Base-by-base conservation (phyloP, 2,797 vertebrate species). In the Artibeus lituratus region DNA sequence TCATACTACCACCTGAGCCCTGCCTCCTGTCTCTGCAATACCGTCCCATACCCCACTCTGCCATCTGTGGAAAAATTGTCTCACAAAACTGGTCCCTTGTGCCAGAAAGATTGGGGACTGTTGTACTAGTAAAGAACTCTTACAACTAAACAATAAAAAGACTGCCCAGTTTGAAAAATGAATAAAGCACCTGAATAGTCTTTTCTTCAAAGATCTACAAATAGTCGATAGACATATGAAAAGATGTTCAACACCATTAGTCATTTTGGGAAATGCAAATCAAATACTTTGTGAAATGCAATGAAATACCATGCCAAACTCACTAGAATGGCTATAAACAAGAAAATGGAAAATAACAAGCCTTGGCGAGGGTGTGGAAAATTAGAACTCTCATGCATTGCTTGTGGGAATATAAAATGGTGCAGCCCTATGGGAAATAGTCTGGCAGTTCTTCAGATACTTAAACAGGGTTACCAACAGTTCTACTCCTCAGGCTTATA, bases 291-390 rank as follows among this genome's bases (percentile, higher is more conserved):
- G 44, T 84, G 84, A 91, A 84, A 59, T 80, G 47, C 35, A 83
- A 0, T 42, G 57, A 93, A 53, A 37, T n/a, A 62, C 16, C 49
- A 35, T 5, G 55, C 77, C 39, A 77, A 3, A 44, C 10, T 29
- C 55, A 73, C 29, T 57, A 83, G 37, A 47, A 37, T 78, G n/a
- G 16, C 76, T 91, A 0, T 85, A 70, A 59, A 42, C 24, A 91
- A 57, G 73, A 94, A 87, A 77, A 59, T 74, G 51, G 67, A 80
- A 90, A 95, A n/a, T 90, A 89, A 57, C 53, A 51, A 80, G 16
- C 37, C 42, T 90, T n/a, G 47, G 70, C 35, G 11, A n/a, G 74
- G 51, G 70, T 95, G 26, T 74, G 57, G 70, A 51, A 65, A 82
- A 76, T 91, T 37, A 65, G 26, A 83, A 80, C 42, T 37, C 9